phyloP scores from a whole-genome alignment of 2,888 invertebrate genomes.

The Polia nebulosa region DNA sequence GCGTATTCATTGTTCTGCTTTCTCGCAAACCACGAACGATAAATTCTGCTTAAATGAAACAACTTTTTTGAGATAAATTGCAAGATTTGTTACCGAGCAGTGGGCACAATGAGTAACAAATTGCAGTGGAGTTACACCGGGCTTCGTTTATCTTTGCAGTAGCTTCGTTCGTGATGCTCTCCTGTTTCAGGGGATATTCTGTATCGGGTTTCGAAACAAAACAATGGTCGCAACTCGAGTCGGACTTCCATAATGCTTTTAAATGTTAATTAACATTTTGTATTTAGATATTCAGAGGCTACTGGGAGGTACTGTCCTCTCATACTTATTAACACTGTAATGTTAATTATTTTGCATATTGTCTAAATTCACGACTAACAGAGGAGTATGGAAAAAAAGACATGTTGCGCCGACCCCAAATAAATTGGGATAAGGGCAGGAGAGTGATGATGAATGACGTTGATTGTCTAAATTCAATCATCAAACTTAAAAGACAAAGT shows the following conservation, averaged over 20 bases:
- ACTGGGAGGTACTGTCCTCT: too few relatives aligned
- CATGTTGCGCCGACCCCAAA: too few relatives aligned
- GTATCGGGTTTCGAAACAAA: conserved; percentile 60
- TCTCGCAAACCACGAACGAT: conserved; percentile 35
- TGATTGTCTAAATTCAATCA: too few relatives aligned
- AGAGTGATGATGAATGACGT: too few relatives aligned
- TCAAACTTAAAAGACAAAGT: too few relatives aligned
- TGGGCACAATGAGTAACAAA: conserved; percentile 80
- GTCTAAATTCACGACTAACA: too few relatives aligned
- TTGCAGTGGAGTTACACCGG: conserved; percentile 72
- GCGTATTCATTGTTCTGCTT: conserved; percentile 46
- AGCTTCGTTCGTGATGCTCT: conserved; percentile 64
- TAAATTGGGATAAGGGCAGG: too few relatives aligned
- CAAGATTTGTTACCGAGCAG: conserved; percentile 62
- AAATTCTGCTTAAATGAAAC: conserved; percentile 61
- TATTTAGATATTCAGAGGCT: conserved; percentile 20
- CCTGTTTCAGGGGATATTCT: conserved; percentile 58
- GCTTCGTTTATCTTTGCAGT: conserved; percentile 70
- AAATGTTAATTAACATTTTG: conserved; percentile 58
- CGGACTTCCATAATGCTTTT: conserved; percentile 49
- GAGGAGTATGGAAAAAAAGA: too few relatives aligned
- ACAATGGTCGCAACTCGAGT: conserved; percentile 55
- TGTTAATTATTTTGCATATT: too few relatives aligned
- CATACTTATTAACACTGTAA: too few relatives aligned
- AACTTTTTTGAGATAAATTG: conserved; percentile 67